These are phyloP conservation scores for Urosaurus nigricauda DNA, from an alignment of 2,797 vertebrate species.

Conservation along the genomic window DNA sequence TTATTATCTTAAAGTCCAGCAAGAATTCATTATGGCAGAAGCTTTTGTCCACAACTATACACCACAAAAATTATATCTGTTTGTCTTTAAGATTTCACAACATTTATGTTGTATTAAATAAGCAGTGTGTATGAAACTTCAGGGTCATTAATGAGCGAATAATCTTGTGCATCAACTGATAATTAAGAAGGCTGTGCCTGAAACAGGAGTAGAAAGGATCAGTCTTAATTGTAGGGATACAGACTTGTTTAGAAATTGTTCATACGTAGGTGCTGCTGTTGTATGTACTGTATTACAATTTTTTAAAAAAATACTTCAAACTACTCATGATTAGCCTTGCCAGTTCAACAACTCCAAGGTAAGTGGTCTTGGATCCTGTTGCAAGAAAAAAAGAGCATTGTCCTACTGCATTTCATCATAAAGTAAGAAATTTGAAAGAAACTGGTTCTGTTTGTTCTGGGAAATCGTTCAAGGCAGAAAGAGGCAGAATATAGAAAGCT, in stretches of 20 bases:
- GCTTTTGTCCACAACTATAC: not conserved
- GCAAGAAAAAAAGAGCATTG: not conserved
- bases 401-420: not conserved
- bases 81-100: not conserved
- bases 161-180: not conserved
- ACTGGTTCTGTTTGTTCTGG: not conserved
- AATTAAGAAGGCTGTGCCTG: slow-evolving; percentile 14
- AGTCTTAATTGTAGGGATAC: not conserved
- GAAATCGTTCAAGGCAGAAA: not conserved
- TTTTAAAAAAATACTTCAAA: not conserved
- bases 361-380: not conserved
- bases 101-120: not conserved
- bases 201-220: not conserved
- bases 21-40: not conserved
- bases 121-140: not conserved
- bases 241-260: not conserved
- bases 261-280: not conserved
- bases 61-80: not conserved
- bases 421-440: not conserved
- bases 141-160: not conserved
- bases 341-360: not conserved
- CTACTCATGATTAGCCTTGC: not conserved
- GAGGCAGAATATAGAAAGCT: not conserved
- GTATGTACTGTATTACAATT: not conserved
- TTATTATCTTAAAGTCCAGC: not conserved